Evolutionary conservation across 2,888 invertebrate genomes (phyloP).

Genomic region (Noctua fimbriata): DNA sequence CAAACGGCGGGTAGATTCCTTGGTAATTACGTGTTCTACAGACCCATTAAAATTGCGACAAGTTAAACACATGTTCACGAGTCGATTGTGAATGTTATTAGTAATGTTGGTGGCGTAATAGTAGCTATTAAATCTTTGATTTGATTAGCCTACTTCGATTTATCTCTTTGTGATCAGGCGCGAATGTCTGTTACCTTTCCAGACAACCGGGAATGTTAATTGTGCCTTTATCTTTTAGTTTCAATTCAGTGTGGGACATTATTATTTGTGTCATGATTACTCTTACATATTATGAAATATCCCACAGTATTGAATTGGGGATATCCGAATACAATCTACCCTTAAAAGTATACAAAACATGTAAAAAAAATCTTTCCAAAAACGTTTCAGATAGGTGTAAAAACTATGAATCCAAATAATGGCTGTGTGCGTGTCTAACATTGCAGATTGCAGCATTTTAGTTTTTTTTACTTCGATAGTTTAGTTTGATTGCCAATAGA

Average conservation of each 20-base stretch:
- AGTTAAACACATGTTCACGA: slow-evolving; percentile 64
- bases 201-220: slow-evolving; percentile 50
- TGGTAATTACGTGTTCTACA: slow-evolving; percentile 72
- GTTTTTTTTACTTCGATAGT: slow-evolving; percentile 34
- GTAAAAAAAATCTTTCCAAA: neutral
- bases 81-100: slow-evolving; percentile 57
- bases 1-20: slow-evolving; percentile 67
- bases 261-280: slow-evolving; percentile 7
- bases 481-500: slow-evolving; percentile 55
- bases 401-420: slow-evolving; percentile 27
- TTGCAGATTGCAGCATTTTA: slow-evolving; percentile 33
- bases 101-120: slow-evolving; percentile 43
- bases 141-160: slow-evolving; percentile 54
- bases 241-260: slow-evolving; percentile 15
- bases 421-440: slow-evolving; percentile 39
- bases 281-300: neutral
- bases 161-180: slow-evolving; percentile 58
- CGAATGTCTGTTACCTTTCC: slow-evolving; percentile 49
- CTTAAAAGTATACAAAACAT: neutral
- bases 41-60: slow-evolving; percentile 66
- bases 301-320: neutral
- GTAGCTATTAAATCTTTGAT: slow-evolving; percentile 46
- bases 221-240: slow-evolving; percentile 43
- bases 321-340: neutral
- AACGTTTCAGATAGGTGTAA: slow-evolving; percentile 10